A percentile compares a stretch with the other conserved stretches of the same genome.
Evolutionary conservation across 2,113 vertebrate species (phyloP).

Genomic region (Leptodactylus fuscus): DNA sequence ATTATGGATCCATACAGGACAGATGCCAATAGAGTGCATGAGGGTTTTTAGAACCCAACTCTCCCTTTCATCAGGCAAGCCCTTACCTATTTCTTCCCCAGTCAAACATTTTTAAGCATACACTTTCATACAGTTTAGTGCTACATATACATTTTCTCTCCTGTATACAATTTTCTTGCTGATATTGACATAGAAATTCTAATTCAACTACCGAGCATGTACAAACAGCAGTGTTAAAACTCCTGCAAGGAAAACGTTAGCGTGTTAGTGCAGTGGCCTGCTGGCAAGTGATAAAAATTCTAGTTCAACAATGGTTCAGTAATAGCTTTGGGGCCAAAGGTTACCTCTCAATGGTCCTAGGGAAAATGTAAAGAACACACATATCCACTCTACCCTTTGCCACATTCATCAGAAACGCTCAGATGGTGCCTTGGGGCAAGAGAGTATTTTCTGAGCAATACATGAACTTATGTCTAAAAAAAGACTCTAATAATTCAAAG

Average conservation of each 20-base stretch:
- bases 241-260: neutral
- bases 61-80: no score
- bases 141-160: no score
- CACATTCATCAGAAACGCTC: neutral
- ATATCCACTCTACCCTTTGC: conserved; percentile 25
- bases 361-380: conserved; percentile 31
- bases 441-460: neutral
- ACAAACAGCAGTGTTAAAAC: neutral
- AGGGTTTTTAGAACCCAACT: no score
- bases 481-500: neutral
- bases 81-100: no score
- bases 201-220: neutral
- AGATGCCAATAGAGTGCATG: no score
- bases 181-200: no score
- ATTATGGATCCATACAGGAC: no score
- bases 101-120: no score
- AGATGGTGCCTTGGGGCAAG: neutral
- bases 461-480: conserved; percentile 10
- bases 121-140: no score
- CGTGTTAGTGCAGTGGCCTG: neutral
- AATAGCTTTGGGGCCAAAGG: conserved; percentile 28
- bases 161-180: no score
- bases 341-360: conserved; percentile 19
- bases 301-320: conserved; percentile 23
- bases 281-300: conserved; percentile 1